A percentile compares a stretch with the other conserved stretches of the same genome.
phyloP scores from a whole-genome alignment of 2,888 invertebrate genomes.

The Cheilosia impressa region DNA sequence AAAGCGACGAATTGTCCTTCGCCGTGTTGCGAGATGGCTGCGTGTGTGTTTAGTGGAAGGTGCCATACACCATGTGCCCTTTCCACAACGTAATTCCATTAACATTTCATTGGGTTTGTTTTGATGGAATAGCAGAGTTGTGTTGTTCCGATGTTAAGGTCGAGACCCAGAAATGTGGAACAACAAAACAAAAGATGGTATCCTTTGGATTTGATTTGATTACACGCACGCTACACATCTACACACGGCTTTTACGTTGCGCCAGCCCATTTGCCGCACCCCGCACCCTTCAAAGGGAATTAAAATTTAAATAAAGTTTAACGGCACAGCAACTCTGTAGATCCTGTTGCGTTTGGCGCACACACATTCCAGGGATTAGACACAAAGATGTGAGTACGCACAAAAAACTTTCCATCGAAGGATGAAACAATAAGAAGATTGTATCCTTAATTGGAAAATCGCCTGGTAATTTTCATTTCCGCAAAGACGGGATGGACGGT shows the following conservation, averaged over 20 bases:
- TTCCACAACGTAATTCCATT: constrained; percentile 69
- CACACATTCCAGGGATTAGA: constrained; percentile 51
- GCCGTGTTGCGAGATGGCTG: constrained; percentile 21
- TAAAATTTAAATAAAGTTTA: constrained; percentile 75
- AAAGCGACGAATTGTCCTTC: constrained; percentile 73
- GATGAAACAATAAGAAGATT: constrained; percentile 72
- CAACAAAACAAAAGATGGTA: constrained; percentile 67
- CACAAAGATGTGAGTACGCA: constrained; percentile 46
- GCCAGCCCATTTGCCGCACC: not conserved
- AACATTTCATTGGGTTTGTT: constrained; percentile 75
- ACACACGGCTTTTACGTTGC: not conserved
- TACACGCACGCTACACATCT: constrained; percentile 65
- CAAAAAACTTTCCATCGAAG: constrained; percentile 28
- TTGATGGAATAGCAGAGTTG: constrained; percentile 66
- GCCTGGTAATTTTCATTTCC: constrained; percentile 73
- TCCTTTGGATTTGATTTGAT: constrained; percentile 74
- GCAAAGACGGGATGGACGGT: constrained; percentile 28
- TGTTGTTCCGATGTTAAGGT: constrained; percentile 44
- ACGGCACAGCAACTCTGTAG: constrained; percentile 34
- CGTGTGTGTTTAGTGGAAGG: constrained; percentile 14
- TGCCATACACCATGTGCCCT: constrained; percentile 42
- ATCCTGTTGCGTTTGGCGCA: constrained; percentile 53
- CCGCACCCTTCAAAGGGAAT: constrained; percentile 55
- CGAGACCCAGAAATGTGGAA: constrained; percentile 69
- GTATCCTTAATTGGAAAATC: constrained; percentile 75